Conservation (phyloP, 2,797 vertebrate species). For the Thalassophryne amazonica region DNA sequence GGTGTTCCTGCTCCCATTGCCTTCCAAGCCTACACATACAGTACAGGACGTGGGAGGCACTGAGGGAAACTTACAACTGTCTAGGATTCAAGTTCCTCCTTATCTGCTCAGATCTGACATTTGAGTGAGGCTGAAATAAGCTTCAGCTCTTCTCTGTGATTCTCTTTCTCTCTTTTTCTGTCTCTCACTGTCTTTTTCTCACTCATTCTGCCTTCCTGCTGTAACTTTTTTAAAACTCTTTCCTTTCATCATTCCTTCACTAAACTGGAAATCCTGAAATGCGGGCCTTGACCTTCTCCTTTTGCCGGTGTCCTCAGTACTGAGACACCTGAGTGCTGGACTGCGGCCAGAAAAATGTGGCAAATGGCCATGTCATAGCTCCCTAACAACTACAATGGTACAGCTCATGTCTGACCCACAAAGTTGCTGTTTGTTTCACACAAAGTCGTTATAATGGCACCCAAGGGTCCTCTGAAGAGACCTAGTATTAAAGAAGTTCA, state of each 20-base stretch:
- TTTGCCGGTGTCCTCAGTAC: no score
- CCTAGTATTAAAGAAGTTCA: no score
- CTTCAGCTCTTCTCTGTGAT: not conserved
- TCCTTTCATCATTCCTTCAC: not conserved
- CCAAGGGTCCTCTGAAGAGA: no score
- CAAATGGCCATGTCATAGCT: no score
- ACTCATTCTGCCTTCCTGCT: not conserved
- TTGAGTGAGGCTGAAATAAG: slow-evolving; percentile 33
- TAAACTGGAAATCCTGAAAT: no score
- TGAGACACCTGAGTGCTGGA: no score
- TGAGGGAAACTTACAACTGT: slow-evolving; percentile 35
- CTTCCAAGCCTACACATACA: slow-evolving; percentile 15
- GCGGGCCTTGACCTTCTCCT: no score
- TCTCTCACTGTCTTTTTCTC: not conserved
- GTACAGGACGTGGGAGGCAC: slow-evolving; percentile 24
- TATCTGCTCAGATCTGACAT: slow-evolving; percentile 34
- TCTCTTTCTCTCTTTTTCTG: not conserved
- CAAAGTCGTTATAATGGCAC: no score
- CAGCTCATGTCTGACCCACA: no score
- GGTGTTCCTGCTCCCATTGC: slow-evolving; percentile 8
- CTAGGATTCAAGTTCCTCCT: slow-evolving; percentile 28
- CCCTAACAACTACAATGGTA: no score
- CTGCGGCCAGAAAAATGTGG: no score
- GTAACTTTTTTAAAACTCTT: not conserved
- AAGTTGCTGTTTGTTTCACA: no score